phyloP scores from a whole-genome alignment of 2,113 vertebrate genomes.

The Sminthopsis crassicaudata region DNA sequence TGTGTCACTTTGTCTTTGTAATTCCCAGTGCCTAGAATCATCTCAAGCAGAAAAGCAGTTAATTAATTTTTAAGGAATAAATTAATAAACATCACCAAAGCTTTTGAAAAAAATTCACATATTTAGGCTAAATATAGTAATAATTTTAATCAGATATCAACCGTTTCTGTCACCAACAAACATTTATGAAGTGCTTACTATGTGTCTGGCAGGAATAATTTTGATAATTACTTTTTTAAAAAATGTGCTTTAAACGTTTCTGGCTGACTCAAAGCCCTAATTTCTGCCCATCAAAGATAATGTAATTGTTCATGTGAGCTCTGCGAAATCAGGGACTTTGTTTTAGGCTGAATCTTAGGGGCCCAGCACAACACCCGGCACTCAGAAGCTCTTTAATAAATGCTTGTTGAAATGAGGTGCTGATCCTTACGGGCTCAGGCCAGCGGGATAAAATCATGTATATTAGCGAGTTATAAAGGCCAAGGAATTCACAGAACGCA shows the following conservation, averaged over 20 bases:
- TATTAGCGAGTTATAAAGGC: not conserved
- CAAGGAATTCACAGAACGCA: not conserved
- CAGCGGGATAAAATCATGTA: too few relatives aligned
- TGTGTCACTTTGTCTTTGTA: not conserved
- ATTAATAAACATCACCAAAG: not conserved
- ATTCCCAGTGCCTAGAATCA: not conserved
- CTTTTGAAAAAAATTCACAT: not conserved
- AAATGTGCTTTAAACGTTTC: too few relatives aligned
- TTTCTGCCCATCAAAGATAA: not conserved
- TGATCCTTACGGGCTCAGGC: too few relatives aligned
- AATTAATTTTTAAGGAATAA: not conserved
- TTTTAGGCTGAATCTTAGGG: not conserved
- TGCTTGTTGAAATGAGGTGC: too few relatives aligned
- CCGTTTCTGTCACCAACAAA: not conserved
- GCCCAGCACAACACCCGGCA: not conserved
- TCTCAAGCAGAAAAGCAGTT: not conserved
- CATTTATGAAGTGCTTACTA: conserved; percentile 21
- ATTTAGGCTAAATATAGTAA: not conserved
- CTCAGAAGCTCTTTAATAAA: not conserved
- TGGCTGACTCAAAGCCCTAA: too few relatives aligned
- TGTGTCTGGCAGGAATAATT: not conserved
- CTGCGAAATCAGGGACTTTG: not conserved
- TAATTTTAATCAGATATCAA: too few relatives aligned
- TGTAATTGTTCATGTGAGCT: not conserved
- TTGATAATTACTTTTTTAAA: not conserved